A percentile compares a stretch with the other conserved stretches of the same genome.
Evolutionary conservation across 2,888 invertebrate genomes (phyloP).

Genomic region (Anoplius nigerrimus): DNA sequence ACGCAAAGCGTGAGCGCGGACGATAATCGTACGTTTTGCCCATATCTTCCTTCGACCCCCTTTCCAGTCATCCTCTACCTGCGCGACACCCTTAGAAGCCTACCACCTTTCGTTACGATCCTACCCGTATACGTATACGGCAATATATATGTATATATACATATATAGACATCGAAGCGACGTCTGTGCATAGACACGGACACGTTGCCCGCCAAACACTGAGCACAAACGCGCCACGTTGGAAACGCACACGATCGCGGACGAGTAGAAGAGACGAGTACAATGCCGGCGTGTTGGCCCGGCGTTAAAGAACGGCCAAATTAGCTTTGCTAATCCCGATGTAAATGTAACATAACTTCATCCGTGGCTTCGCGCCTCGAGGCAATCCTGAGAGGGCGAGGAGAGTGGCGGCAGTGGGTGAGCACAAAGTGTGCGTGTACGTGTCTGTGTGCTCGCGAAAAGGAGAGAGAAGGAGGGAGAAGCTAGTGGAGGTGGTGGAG

Average conservation of each 20-base stretch:
- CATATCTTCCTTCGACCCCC: slow-evolving; percentile 4
- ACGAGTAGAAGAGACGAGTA: no score
- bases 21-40: slow-evolving; percentile 9
- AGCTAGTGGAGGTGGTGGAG: not conserved
- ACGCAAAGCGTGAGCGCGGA: slow-evolving; percentile 3
- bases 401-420: not conserved
- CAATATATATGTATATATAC: no score
- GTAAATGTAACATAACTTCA: slow-evolving; percentile 64
- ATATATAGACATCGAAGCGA: no score
- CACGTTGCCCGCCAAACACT: no score
- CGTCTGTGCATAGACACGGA: no score
- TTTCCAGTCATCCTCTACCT: not conserved
- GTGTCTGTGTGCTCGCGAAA: not conserved
- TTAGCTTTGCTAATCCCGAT: slow-evolving; percentile 70
- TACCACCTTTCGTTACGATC: no score
- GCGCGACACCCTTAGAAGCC: not conserved
- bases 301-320: slow-evolving; percentile 47
- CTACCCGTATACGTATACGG: no score
- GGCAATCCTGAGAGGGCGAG: slow-evolving; percentile 16
- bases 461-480: not conserved
- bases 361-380: slow-evolving; percentile 50
- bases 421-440: not conserved
- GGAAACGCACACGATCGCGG: no score
- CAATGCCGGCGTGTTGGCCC: no score
- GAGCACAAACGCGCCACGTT: no score